Percentiles rank a stretch among this genome's conserved stretches.
Conservation (phyloP, 1,140 invertebrate species). For the Yoshiicerus persimilis region DNA sequence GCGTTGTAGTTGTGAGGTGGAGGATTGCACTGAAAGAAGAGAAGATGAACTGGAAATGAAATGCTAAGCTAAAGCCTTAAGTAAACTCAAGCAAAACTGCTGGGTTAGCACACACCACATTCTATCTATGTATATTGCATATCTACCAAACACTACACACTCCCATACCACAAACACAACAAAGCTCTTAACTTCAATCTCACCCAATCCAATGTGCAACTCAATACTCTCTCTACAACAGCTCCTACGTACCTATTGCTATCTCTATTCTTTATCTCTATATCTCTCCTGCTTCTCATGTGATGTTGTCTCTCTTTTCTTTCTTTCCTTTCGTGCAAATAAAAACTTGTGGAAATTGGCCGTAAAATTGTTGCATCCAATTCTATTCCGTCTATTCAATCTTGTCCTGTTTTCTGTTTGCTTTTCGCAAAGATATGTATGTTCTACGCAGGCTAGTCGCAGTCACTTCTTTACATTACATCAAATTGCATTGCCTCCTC, state of each 20-base stretch:
- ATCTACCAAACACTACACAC: not conserved
- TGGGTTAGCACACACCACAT: not conserved
- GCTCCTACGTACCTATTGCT: not conserved
- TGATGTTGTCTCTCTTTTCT: not conserved
- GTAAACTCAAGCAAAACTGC: not conserved
- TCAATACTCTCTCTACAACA: not conserved
- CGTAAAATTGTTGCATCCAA: not conserved
- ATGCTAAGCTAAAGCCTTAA: conserved; percentile 13
- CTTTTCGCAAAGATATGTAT: not conserved
- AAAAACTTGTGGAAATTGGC: not conserved
- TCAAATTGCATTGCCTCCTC: not conserved
- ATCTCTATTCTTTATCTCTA: not conserved
- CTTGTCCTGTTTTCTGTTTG: not conserved
- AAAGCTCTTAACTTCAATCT: not conserved
- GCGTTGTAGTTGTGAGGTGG: not conserved
- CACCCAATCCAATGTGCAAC: not conserved
- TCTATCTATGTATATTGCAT: not conserved
- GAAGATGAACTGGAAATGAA: conserved; percentile 17
- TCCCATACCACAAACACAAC: not conserved
- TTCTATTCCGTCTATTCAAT: not conserved
- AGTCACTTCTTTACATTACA: not conserved
- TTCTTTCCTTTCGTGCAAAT: not conserved
- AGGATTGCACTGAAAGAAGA: not conserved
- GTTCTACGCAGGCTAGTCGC: not conserved
- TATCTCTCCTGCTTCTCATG: not conserved